Base-by-base conservation (phyloP, 2,888 invertebrate species). In the Marronus borbonicus region DNA sequence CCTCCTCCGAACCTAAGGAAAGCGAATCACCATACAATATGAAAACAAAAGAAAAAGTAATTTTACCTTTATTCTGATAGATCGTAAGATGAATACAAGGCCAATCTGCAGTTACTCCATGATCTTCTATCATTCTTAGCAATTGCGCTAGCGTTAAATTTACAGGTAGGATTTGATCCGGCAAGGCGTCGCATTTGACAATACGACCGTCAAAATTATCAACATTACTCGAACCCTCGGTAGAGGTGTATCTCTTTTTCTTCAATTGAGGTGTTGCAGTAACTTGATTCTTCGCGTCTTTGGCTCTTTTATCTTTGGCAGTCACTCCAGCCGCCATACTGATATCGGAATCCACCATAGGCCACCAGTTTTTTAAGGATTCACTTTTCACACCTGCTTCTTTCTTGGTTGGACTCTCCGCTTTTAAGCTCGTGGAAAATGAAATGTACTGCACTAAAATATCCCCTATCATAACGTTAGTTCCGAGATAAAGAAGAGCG, bases 301-400 rank as follows among this genome's bases (percentile, higher is more conserved):
- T 97, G 80, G 94, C 93, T 64, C 97, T 92, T 88, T 97, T 97
- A 88, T 97, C 97, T 89, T 97, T 96, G 74, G 96, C 96, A 20
- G 95, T 95, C 80, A 95, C 94, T 72, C 95, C 96, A 69, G 97
- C 96, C 10, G 96, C 95, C 77, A 96, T 93, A 83, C 95, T 95
- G 81, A 92, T 89, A 78, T 90, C 89, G 1, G 89, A 88, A 76
- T 88, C 89, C 17, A 86, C 88, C 60, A 90, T 86, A 81, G 89
- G 89, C 88, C 89, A 90, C 80, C 89, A 86, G 64, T 90, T 85
- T 78, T 87, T 88, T 75, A 86, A 83, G 12, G 85, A 79, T 66
- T 86, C 86, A 58, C 82, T 81, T 68, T 84, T 83, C 62, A 66
- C 75, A 20, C 78, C 80, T 12, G 76, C 81, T 52, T 86, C 86